phyloP scores from a whole-genome alignment of 2,888 invertebrate species.

The Tipula confusa region DNA sequence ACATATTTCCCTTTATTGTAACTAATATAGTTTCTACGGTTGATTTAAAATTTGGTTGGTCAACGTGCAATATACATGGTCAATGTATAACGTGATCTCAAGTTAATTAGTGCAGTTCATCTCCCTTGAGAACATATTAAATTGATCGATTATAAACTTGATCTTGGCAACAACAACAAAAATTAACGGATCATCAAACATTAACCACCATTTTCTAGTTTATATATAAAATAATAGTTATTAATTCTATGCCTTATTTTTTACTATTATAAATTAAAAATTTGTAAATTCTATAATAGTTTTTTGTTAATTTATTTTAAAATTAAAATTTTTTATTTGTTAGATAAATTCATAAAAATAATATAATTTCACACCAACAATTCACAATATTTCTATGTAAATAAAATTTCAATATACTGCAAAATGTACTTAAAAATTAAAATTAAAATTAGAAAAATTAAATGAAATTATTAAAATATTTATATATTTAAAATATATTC shows the following conservation, averaged over 20 bases:
- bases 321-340: neutral
- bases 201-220: neutral
- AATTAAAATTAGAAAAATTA: neutral
- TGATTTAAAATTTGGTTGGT: neutral
- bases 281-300: neutral
- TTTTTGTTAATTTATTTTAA: neutral
- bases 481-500: neutral
- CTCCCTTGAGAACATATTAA: neutral
- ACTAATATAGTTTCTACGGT: neutral
- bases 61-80: neutral
- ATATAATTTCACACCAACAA: neutral
- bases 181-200: neutral
- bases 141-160: neutral
- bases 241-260: slow-evolving; percentile 25
- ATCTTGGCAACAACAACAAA: too few species aligned
- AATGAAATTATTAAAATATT: neutral
- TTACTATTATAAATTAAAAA: neutral
- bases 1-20: neutral
- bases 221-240: neutral
- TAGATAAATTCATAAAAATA: neutral
- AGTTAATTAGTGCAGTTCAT: neutral
- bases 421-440: neutral
- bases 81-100: neutral
- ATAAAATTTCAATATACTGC: neutral
- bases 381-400: neutral